Evolutionary conservation across 2,888 invertebrate species (phyloP), one percentile per base, ranked within the genome.

Genomic region (Dolomedes plantarius): DNA sequence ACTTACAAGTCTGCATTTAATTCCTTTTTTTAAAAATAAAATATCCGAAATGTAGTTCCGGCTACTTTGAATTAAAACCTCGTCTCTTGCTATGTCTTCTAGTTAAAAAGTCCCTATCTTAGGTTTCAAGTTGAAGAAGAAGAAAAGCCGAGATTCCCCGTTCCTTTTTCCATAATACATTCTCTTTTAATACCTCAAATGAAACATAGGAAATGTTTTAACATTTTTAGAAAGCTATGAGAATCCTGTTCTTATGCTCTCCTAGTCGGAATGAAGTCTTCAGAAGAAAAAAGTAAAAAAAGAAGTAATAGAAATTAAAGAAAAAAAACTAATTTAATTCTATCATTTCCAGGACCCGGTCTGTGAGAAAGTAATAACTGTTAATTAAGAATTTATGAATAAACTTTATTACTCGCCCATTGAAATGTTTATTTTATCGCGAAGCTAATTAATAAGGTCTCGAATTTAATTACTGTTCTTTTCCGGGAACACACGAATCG

Each of bases 391-490:
- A 64, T 80, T 77, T 46, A 72, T 65, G 23, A 62, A 31, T 65
- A 73, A 80, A 80, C 31, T 80, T 73, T 67, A 80, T 80, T 50
- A 72, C 72, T 13, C 65, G 39, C 23, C 39, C 41, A 69, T 65
- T 76, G 72, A 83, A 82, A 71, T 76, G 76, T 83, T 82, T 76
- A 64, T 65, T 82, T 65, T 76, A 65, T 67, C 67, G 16, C 29
- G 27, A 67, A 67, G 77, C 64, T 83, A 83, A 83, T 83, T 83
- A 83, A 83, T 83, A 67, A 72, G 64, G 31, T 77, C 46, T 7
- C 19, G 77, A 83, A 83, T 77, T 83, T 83, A 83, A 83, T 83
- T 83, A 41, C 27, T 16, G 16, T 27, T 27, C 39, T 27, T 41
- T 16, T 69, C n/a, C 41, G n/a, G 36, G 11, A 27, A 39, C 28